Conservation (phyloP, 2,888 invertebrate genomes). For the Chloromyia formosa region DNA sequence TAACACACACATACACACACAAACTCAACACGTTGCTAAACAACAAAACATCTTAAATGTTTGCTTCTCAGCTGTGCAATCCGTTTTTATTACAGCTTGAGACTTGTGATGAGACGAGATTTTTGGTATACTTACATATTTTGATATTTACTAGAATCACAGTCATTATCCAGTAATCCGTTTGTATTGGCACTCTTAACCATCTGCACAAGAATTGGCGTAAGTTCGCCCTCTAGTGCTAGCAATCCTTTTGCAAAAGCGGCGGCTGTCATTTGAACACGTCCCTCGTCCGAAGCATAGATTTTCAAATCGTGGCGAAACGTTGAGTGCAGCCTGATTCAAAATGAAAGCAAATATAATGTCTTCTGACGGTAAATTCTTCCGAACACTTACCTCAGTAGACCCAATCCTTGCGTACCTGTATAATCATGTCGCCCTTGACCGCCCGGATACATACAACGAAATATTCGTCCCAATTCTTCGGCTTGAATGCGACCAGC, state of each 20-base stretch:
- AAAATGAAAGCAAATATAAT: constrained; percentile 14
- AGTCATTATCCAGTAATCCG: constrained; percentile 96
- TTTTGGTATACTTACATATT: constrained; percentile 75
- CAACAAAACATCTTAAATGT: no score
- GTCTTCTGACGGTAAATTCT: not conserved
- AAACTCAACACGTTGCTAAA: no score
- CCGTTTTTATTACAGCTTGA: no score
- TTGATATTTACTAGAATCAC: constrained; percentile 94
- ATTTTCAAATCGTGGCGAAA: constrained; percentile 99
- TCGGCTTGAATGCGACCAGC: constrained; percentile 98
- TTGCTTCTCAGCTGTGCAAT: no score
- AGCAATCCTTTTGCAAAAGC: constrained; percentile 98
- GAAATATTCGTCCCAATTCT: constrained; percentile 95
- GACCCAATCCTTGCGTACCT: constrained; percentile 93
- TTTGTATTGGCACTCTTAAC: constrained; percentile 99
- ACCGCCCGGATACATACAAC: constrained; percentile 99
- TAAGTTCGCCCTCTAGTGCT: constrained; percentile 96
- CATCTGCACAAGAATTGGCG: constrained; percentile 99
- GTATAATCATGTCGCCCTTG: constrained; percentile 92
- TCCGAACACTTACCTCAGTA: constrained; percentile 70
- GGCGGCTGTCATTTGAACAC: constrained; percentile 99
- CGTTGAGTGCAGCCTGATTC: constrained; percentile 85
- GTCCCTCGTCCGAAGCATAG: constrained; percentile 98
- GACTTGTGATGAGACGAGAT: no score
- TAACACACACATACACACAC: no score